A percentile compares a stretch with the other conserved stretches of the same genome.
Evolutionary conservation across 1,140 invertebrate species (phyloP).

Genomic region (Calosoma granatense): DNA sequence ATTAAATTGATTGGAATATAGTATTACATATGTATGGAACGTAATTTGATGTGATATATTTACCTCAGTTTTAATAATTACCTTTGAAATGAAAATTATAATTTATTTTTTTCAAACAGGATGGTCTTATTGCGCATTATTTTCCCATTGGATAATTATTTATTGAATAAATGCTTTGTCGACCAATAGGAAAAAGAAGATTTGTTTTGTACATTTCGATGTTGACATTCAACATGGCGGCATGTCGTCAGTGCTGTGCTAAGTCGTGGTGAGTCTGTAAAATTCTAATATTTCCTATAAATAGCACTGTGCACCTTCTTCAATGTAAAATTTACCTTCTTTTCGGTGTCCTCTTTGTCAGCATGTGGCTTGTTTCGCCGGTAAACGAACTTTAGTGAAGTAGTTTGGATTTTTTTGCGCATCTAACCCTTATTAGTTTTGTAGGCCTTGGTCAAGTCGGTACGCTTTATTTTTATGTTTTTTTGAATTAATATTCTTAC

Average conservation of each 20-base stretch:
- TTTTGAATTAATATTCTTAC: background rate
- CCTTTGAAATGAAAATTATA: constrained; percentile 2
- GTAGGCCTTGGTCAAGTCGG: background rate
- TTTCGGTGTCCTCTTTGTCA: background rate
- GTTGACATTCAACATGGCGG: constrained; percentile 80
- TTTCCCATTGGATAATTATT: constrained; percentile 3
- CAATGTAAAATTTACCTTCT: background rate
- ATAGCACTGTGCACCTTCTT: constrained; percentile 13
- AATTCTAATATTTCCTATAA: constrained; percentile 21
- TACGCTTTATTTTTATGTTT: background rate
- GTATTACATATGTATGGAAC: too few relatives aligned
- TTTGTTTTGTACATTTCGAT: constrained; percentile 31
- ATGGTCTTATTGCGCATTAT: constrained; percentile 7
- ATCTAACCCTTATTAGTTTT: constrained; percentile 10
- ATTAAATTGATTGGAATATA: too few relatives aligned
- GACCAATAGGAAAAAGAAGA: constrained; percentile 6
- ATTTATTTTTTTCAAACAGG: background rate
- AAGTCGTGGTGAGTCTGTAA: constrained; percentile 69
- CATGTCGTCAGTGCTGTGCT: constrained; percentile 90
- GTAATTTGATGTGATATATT: too few relatives aligned
- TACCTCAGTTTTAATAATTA: too few relatives aligned
- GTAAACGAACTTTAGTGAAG: background rate
- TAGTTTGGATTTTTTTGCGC: background rate
- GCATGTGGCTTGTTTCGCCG: background rate
- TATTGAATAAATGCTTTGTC: constrained; percentile 2